Evolutionary conservation across 64 coral and sea anemone genomes (phyloP).

Genomic region (Anthopleura sola): DNA sequence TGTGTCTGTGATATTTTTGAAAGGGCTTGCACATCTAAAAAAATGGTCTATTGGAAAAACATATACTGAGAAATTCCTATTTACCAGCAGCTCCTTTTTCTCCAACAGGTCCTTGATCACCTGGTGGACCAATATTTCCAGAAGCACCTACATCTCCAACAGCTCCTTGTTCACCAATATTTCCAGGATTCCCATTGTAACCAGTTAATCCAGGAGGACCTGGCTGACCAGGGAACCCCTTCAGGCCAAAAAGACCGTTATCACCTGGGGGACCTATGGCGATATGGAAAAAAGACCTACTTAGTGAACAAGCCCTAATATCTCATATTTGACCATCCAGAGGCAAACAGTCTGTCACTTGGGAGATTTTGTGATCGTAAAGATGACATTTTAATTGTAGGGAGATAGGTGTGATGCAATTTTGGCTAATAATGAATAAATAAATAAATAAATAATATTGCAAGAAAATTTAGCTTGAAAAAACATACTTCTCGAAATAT

Average conservation of each 20-base stretch:
- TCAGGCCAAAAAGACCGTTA: slow-evolving; percentile 26
- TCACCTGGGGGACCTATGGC: slow-evolving; percentile 53
- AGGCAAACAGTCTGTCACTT: too few relatives aligned
- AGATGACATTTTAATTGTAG: too few relatives aligned
- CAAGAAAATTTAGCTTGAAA: too few relatives aligned
- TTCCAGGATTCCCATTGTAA: slow-evolving; percentile 24
- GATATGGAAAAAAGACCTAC: background rate
- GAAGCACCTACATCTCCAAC: slow-evolving; percentile 33
- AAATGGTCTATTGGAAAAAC: too few relatives aligned
- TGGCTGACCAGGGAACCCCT: slow-evolving; percentile 16
- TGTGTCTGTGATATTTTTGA: too few relatives aligned
- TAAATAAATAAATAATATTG: too few relatives aligned
- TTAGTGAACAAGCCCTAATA: background rate
- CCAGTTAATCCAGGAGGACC: slow-evolving; percentile 37
- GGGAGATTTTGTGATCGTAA: too few relatives aligned
- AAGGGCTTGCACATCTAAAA: too few relatives aligned
- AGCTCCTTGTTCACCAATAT: slow-evolving; percentile 24
- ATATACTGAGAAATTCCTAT: background rate
- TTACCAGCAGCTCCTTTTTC: slow-evolving; percentile 64
- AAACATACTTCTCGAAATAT: too few relatives aligned
- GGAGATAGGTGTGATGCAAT: too few relatives aligned
- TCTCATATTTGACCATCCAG: too few relatives aligned
- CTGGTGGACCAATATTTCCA: slow-evolving; percentile 26
- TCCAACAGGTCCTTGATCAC: slow-evolving; percentile 44
- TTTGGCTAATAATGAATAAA: too few relatives aligned